phyloP scores from a whole-genome alignment of 2,113 vertebrate genomes.

The Gymnarchus niloticus region DNA sequence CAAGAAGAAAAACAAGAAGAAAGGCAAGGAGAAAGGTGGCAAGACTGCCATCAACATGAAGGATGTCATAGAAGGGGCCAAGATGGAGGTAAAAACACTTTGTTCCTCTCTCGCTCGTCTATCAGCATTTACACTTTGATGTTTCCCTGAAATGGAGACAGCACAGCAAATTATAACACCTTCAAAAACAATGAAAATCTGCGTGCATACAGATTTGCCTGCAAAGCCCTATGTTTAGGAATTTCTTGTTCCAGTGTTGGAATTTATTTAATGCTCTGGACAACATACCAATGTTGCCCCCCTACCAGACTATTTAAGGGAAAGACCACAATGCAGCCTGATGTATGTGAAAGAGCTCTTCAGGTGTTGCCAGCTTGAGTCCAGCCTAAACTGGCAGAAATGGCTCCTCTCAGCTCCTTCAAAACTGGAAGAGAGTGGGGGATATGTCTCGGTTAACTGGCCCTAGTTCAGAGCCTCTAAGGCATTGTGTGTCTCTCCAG shows the following conservation, averaged over 20 bases:
- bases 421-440: neutral
- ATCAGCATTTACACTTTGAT: neutral
- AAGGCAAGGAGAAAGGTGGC: slow-evolving; percentile 98
- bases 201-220: neutral
- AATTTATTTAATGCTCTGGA: neutral
- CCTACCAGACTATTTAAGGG: neutral
- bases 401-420: neutral
- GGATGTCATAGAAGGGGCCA: slow-evolving; percentile 89
- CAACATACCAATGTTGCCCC: neutral
- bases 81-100: slow-evolving; percentile 86
- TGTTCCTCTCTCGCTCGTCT: neutral
- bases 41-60: slow-evolving; percentile 99
- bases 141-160: neutral
- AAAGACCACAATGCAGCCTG: neutral
- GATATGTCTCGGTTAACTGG: neutral
- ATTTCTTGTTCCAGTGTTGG: neutral
- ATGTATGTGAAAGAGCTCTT: too few relatives aligned
- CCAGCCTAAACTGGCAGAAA: neutral
- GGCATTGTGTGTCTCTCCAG: neutral
- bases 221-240: neutral
- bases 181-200: neutral
- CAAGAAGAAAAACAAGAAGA: slow-evolving; percentile 99
- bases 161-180: neutral
- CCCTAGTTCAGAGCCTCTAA: neutral
- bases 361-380: neutral